Evolutionary conservation across 2,888 invertebrate species (phyloP).

Genomic region (Dinocampus coccinellae): DNA sequence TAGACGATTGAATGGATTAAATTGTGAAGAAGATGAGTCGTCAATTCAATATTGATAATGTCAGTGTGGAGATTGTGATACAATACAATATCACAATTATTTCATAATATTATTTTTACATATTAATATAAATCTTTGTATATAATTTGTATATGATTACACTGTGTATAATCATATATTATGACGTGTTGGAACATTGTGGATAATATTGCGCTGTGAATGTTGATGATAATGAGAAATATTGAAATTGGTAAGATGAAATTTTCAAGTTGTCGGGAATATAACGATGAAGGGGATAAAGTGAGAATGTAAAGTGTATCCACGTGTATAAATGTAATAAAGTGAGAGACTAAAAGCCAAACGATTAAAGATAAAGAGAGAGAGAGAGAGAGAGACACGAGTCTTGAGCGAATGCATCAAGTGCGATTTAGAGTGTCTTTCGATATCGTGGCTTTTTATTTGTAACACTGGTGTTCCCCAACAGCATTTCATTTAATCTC

Average conservation of each 20-base stretch:
- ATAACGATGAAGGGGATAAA: slow-evolving; percentile 22
- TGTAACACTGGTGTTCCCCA: slow-evolving; percentile 63
- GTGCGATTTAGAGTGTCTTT: slow-evolving; percentile 56
- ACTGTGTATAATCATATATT: slow-evolving; percentile 53
- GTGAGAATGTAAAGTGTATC: too few relatives aligned
- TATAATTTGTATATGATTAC: slow-evolving; percentile 27
- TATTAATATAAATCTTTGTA: neutral
- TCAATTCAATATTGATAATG: too few relatives aligned
- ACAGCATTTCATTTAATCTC: slow-evolving; percentile 68
- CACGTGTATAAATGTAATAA: too few relatives aligned
- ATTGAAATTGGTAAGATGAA: neutral
- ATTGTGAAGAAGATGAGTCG: slow-evolving; percentile 63
- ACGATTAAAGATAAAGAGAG: slow-evolving; percentile 32
- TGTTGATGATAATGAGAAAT: slow-evolving; percentile 36
- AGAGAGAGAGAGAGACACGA: slow-evolving; percentile 47
- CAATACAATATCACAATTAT: too few relatives aligned
- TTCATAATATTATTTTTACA: too few relatives aligned
- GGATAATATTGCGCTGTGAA: slow-evolving; percentile 42
- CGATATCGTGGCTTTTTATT: slow-evolving; percentile 61
- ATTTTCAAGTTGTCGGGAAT: slow-evolving; percentile 5
- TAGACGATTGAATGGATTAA: too few relatives aligned
- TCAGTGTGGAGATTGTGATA: neutral
- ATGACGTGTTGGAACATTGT: slow-evolving; percentile 51
- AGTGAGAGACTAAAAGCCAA: slow-evolving; percentile 17
- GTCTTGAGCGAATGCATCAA: slow-evolving; percentile 57